These are phyloP conservation scores for Danionella dracula DNA, from an alignment of 2,797 vertebrate species.

Conservation along the genomic window DNA sequence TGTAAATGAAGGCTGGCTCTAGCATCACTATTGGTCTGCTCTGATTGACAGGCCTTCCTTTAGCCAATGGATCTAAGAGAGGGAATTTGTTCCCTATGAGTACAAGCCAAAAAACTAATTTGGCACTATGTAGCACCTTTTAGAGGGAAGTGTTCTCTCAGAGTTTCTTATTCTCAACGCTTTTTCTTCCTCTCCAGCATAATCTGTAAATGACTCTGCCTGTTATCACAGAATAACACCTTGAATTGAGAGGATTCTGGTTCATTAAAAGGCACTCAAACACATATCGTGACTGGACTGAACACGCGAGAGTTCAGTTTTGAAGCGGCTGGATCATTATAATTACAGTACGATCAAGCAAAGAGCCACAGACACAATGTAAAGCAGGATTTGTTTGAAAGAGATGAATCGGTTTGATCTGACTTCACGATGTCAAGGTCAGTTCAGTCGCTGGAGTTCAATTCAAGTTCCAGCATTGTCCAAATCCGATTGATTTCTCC, in stretches of 20 bases:
- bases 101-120: too few species aligned
- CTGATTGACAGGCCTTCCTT: too few species aligned
- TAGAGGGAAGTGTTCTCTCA: too few species aligned
- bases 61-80: too few species aligned
- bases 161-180: constrained; percentile 28
- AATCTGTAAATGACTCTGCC: constrained; percentile 53
- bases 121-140: too few species aligned
- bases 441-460: constrained; percentile 46
- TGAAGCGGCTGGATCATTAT: too few species aligned
- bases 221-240: constrained; percentile 50
- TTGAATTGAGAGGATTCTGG: constrained; percentile 55
- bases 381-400: neutral
- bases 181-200: constrained; percentile 35
- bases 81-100: too few species aligned
- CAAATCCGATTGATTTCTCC: constrained; percentile 52
- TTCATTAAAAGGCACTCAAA: constrained; percentile 50
- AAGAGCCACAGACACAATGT: neutral
- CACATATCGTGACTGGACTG: constrained; percentile 39
- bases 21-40: too few species aligned
- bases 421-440: constrained; percentile 43
- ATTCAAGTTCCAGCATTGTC: constrained; percentile 51
- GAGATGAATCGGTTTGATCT: neutral
- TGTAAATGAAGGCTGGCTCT: too few species aligned
- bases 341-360: too few species aligned
- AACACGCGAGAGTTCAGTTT: constrained; percentile 46